These are phyloP conservation scores for Euborellia annulipes DNA, from an alignment of 1,140 invertebrate species.

Conservation along the genomic window DNA sequence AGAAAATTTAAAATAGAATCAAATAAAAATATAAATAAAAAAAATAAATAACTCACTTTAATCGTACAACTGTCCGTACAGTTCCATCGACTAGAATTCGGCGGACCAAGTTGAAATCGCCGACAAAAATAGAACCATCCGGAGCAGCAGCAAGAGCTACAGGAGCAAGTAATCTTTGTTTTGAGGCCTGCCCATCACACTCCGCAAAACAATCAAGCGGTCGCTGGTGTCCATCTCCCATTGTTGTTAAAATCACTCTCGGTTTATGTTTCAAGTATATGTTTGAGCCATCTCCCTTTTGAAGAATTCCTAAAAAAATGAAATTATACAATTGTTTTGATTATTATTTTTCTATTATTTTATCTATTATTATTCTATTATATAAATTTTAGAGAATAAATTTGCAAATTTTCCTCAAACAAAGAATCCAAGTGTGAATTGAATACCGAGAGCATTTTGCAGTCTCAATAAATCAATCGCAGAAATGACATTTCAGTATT, in stretches of 20 bases:
- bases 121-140: conserved; percentile 89
- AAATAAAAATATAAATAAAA: conserved; percentile 3
- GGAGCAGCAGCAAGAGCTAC: conserved; percentile 78
- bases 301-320: conserved; percentile 56
- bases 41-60: conserved; percentile 48
- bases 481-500: too few species aligned
- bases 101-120: conserved; percentile 88
- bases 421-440: too few species aligned
- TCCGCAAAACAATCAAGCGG: conserved; percentile 58
- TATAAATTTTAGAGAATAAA: not conserved
- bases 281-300: conserved; percentile 94
- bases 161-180: conserved; percentile 73
- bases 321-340: conserved; percentile 3
- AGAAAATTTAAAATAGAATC: conserved; percentile 8
- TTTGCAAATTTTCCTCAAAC: too few species aligned
- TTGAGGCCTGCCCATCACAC: conserved; percentile 66
- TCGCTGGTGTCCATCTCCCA: conserved; percentile 83
- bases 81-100: conserved; percentile 76
- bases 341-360: conserved; percentile 1
- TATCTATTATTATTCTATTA: conserved; percentile 1
- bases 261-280: conserved; percentile 91
- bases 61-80: conserved; percentile 70
- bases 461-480: too few species aligned
- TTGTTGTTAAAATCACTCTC: conserved; percentile 73
- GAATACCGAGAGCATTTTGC: too few species aligned